Percentiles rank a stretch among this genome's conserved stretches.
Evolutionary conservation across 2,797 vertebrate genomes (phyloP).

Genomic region (Ptychobarbus kaznakovi): DNA sequence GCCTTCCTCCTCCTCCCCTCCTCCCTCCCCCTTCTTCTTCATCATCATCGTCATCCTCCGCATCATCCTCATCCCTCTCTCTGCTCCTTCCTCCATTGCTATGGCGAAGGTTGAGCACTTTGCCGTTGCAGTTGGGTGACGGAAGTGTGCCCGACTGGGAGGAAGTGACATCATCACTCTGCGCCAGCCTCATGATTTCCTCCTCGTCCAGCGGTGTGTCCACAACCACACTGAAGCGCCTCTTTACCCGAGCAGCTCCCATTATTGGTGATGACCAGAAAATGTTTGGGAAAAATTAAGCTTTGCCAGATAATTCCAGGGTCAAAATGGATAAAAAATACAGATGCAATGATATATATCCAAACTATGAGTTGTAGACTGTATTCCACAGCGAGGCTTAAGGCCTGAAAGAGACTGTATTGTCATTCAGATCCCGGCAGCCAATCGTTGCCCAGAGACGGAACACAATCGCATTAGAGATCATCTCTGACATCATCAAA

Average conservation of each 20-base stretch:
- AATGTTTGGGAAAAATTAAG: background rate
- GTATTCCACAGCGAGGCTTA: conserved; percentile 10
- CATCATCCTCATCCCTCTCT: conserved; percentile 65
- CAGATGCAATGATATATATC: background rate
- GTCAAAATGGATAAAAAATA: background rate
- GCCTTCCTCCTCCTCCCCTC: conserved; percentile 61
- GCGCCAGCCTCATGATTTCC: conserved; percentile 82
- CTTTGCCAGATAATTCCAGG: conserved; percentile 23
- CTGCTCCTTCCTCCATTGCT: conserved; percentile 69
- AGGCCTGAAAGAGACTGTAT: background rate
- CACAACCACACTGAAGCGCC: conserved; percentile 83
- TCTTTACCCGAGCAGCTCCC: conserved; percentile 84
- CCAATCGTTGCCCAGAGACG: conserved; percentile 36
- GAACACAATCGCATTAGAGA: conserved; percentile 35
- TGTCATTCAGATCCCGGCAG: conserved; percentile 44
- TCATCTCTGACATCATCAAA: conserved; percentile 43
- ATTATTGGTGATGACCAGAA: conserved; percentile 58
- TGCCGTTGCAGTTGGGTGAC: conserved; percentile 73
- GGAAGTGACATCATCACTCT: conserved; percentile 72
- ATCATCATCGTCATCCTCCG: conserved; percentile 8
- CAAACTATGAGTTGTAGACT: conserved; percentile 2
- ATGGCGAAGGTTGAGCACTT: conserved; percentile 68
- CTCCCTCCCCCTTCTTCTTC: conserved; percentile 28
- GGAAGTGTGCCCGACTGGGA: conserved; percentile 68
- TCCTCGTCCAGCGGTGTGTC: conserved; percentile 82